A percentile compares a stretch with the other conserved stretches of the same genome.
Evolutionary conservation across 2,113 vertebrate genomes (phyloP).

Genomic region (Malurus melanocephalus): DNA sequence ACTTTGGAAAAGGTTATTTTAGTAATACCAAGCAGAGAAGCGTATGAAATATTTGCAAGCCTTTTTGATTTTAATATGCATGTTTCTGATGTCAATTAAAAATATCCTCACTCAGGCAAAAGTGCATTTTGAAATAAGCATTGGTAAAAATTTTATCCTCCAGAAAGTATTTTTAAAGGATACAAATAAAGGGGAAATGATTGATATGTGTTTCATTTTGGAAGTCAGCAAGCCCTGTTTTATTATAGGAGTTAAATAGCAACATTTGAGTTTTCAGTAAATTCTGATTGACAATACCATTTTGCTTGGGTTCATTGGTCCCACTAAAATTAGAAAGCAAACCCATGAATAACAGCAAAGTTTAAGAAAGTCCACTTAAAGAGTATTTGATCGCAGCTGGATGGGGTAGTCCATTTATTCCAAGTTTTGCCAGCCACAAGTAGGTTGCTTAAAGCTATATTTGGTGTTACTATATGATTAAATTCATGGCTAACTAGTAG

Average conservation of each 20-base stretch:
- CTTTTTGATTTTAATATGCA: not conserved
- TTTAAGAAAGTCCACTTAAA: not conserved
- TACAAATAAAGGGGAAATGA: not conserved
- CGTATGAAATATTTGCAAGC: not conserved
- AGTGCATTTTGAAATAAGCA: not conserved
- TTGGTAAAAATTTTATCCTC: not conserved
- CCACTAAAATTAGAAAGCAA: not conserved
- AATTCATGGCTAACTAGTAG: not conserved
- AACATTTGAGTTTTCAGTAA: not conserved
- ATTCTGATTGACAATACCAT: not conserved
- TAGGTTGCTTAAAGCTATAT: not conserved
- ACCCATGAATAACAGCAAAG: not conserved
- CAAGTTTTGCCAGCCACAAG: not conserved
- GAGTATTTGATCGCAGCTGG: not conserved
- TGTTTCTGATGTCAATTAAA: not conserved
- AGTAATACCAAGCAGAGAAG: not conserved
- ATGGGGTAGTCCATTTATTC: not conserved
- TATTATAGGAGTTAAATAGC: not conserved
- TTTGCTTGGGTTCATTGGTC: not conserved
- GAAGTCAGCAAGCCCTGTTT: not conserved
- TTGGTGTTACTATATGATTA: not conserved
- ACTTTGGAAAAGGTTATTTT: conserved; percentile 14
- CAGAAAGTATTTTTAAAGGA: not conserved
- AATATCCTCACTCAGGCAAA: not conserved
- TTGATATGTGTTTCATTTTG: not conserved